These are phyloP conservation scores for Lathamus discolor DNA, from an alignment of 2,113 vertebrate genomes.

Conservation along the genomic window DNA sequence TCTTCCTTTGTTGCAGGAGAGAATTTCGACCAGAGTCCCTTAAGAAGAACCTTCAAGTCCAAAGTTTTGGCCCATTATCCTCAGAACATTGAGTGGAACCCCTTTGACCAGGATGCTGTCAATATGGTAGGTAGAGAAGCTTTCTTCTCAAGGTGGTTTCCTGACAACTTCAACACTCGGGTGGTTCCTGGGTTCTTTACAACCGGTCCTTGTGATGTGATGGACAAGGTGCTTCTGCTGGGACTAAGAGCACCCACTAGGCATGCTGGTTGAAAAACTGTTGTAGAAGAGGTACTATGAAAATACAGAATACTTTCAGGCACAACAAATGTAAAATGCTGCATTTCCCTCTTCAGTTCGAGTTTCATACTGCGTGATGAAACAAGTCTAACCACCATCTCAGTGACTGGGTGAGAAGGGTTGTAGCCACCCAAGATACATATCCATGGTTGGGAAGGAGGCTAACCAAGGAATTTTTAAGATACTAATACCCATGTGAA, in stretches of 20 bases:
- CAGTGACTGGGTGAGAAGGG: neutral
- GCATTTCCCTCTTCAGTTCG: neutral
- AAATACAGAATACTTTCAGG: neutral
- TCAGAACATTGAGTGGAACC: slow-evolving; percentile 92
- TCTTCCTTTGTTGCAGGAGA: slow-evolving; percentile 81
- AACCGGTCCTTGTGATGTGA: neutral
- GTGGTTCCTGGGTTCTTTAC: neutral
- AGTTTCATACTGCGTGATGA: fast-evolving
- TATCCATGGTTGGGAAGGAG: neutral
- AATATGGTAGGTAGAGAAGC: slow-evolving; percentile 89
- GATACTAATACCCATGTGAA: neutral
- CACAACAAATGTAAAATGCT: neutral
- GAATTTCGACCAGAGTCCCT: slow-evolving; percentile 94
- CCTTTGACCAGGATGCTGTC: slow-evolving; percentile 94
- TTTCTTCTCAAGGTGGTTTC: neutral
- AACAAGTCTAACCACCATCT: neutral
- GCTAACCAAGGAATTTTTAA: neutral
- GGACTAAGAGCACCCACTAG: neutral
- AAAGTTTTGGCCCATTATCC: slow-evolving; percentile 95
- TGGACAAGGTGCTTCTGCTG: neutral
- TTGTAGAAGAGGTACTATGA: neutral
- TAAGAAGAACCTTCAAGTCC: slow-evolving; percentile 95
- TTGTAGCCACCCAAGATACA: fast-evolving
- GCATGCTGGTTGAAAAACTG: neutral
- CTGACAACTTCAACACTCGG: fast-evolving